These are phyloP conservation scores for Lamellibrachia columna DNA, from an alignment of 2,888 invertebrate species.

Conservation along the genomic window DNA sequence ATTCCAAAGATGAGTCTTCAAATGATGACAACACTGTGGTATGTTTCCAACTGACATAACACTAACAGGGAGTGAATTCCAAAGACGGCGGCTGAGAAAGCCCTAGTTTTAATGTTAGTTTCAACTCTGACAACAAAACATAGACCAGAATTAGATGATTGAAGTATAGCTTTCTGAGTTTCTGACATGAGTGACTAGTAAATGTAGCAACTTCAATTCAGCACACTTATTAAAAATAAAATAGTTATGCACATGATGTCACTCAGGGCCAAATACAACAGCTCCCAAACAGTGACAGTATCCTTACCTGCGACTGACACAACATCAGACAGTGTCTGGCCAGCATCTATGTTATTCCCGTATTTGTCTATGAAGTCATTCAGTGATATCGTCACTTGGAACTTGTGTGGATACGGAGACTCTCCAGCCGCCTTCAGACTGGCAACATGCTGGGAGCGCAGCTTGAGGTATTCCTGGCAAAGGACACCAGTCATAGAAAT, in stretches of 20 bases:
- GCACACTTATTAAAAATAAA: not conserved
- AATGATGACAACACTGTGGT: too few relatives aligned
- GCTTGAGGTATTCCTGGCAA: constrained; percentile 80
- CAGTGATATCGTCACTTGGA: constrained; percentile 87
- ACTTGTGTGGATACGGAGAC: constrained; percentile 97
- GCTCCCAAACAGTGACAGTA: not conserved
- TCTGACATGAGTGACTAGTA: not conserved
- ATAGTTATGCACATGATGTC: not conserved
- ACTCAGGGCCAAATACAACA: not conserved
- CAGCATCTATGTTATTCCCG: constrained; percentile 72
- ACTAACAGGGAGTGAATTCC: too few relatives aligned
- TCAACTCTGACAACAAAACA: too few relatives aligned
- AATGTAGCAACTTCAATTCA: not conserved
- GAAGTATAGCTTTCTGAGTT: not conserved
- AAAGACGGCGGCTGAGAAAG: too few relatives aligned
- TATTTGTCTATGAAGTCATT: constrained; percentile 89
- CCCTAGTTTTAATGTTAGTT: too few relatives aligned
- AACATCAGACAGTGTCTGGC: constrained; percentile 74
- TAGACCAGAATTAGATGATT: too few relatives aligned
- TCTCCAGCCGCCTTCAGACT: constrained; percentile 79
- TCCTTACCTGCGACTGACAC: constrained; percentile 71
- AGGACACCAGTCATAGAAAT: not conserved
- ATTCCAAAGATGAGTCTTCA: too few relatives aligned
- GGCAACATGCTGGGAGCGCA: constrained; percentile 83
- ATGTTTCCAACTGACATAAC: too few relatives aligned